A percentile compares a stretch with the other conserved stretches of the same genome.
Evolutionary conservation across 2,113 vertebrate genomes (phyloP).

Genomic region (Oncorhynchus keta): DNA sequence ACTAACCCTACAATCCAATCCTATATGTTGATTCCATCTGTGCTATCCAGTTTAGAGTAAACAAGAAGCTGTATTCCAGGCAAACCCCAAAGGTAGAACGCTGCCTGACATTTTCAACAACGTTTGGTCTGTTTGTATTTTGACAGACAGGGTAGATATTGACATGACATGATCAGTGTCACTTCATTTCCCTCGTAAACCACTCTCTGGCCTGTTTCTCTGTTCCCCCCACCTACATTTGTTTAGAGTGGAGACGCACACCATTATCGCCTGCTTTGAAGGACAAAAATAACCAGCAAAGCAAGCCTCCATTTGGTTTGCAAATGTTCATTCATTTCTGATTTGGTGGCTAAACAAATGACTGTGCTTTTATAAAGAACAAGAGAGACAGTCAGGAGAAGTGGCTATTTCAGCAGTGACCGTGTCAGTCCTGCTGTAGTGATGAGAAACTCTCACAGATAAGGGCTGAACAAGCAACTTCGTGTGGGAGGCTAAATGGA

Average conservation of each 20-base stretch:
- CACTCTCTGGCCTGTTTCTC: conserved; percentile 19
- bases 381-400: conserved; percentile 40
- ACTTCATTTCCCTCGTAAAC: conserved; percentile 70
- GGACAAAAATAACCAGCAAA: conserved; percentile 62
- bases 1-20: too few relatives aligned
- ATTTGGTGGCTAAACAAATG: conserved; percentile 73
- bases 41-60: too few relatives aligned
- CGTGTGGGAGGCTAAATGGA: conserved; percentile 67
- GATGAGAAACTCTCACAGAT: conserved; percentile 67
- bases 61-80: too few relatives aligned
- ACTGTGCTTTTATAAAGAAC: conserved; percentile 11
- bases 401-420: conserved; percentile 65
- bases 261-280: conserved; percentile 70
- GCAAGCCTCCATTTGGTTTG: conserved; percentile 70
- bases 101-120: too few relatives aligned
- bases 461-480: conserved; percentile 74
- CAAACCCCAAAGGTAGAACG: too few relatives aligned
- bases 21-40: too few relatives aligned
- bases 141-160: conserved; percentile 40
- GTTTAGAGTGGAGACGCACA: conserved; percentile 39
- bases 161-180: conserved; percentile 40
- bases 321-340: conserved; percentile 69
- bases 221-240: not conserved
- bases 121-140: not conserved
- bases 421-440: conserved; percentile 62